Conservation (phyloP, 2,797 vertebrate species). For the Prunella strophiata region DNA sequence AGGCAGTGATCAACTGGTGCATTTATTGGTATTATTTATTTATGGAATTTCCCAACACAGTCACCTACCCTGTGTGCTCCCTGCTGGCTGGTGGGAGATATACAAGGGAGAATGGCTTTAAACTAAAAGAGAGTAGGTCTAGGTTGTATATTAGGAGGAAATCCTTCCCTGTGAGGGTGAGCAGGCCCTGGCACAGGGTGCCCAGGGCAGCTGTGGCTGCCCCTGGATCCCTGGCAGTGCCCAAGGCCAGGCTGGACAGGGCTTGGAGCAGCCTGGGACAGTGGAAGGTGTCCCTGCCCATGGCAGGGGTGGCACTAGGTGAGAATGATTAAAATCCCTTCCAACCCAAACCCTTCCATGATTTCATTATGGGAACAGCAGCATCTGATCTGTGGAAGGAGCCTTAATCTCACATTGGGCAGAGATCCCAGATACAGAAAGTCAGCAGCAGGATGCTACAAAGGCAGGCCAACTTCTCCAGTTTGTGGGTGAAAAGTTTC, state of each 20-base stretch:
- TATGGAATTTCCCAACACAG: neutral
- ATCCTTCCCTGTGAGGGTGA: neutral
- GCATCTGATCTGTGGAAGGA: neutral
- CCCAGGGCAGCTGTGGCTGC: neutral
- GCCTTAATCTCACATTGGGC: rapidly evolving
- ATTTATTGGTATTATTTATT: neutral
- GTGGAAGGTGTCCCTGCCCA: neutral
- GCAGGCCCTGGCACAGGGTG: neutral
- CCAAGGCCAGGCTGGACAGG: neutral
- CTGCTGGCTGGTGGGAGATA: neutral
- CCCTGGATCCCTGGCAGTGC: neutral
- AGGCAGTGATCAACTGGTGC: neutral
- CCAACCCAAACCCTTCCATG: neutral
- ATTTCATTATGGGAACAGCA: neutral
- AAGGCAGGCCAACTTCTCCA: neutral
- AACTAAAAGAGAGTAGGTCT: neutral
- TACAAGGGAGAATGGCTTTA: neutral
- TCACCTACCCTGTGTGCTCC: neutral
- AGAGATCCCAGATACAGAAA: neutral
- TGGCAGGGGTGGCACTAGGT: neutral
- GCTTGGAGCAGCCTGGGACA: rapidly evolving
- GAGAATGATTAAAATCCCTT: neutral
- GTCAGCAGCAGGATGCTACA: neutral
- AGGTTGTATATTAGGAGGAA: neutral
- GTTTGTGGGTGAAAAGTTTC: neutral